These are phyloP conservation scores for Ennomos erosarius DNA, from an alignment of 2,888 invertebrate genomes.

Conservation along the genomic window DNA sequence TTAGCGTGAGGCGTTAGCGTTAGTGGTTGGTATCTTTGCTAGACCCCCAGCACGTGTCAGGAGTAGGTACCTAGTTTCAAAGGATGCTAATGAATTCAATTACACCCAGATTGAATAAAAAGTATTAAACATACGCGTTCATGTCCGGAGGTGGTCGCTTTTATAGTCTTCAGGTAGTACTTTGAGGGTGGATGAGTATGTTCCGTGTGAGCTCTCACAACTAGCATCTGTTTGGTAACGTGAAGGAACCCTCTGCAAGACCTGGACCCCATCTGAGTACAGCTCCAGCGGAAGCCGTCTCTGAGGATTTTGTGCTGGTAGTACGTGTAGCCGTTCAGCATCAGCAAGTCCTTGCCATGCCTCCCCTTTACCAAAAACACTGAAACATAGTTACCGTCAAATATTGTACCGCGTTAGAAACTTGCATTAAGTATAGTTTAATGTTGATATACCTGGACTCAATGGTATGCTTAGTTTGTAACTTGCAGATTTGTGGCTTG, in stretches of 20 bases:
- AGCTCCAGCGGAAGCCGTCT: constrained; percentile 79
- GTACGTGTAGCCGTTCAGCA: constrained; percentile 78
- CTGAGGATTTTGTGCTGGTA: constrained; percentile 76
- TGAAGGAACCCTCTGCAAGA: constrained; percentile 77
- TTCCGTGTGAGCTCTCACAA: constrained; percentile 70
- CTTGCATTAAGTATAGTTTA: background rate
- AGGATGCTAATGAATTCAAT: no score
- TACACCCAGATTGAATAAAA: no score
- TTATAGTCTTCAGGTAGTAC: constrained; percentile 63
- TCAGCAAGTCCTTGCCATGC: constrained; percentile 72
- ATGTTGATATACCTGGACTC: constrained; percentile 4
- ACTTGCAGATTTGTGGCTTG: no score
- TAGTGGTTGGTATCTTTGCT: no score
- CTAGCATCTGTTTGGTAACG: constrained; percentile 72
- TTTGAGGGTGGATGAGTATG: constrained; percentile 77
- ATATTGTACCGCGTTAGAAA: constrained; percentile 21
- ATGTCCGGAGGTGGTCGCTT: constrained; percentile 41
- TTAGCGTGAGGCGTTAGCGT: no score
- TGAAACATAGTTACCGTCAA: constrained; percentile 33
- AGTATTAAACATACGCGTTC: constrained; percentile 44
- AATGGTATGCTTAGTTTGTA: no score
- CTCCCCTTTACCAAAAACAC: constrained; percentile 76
- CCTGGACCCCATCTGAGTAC: constrained; percentile 80
- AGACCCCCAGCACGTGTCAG: no score
- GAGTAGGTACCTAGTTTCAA: no score